Percentiles rank a stretch among this genome's conserved stretches.
Evolutionary conservation across 2,113 vertebrate genomes (phyloP).

Genomic region (Caretta caretta): DNA sequence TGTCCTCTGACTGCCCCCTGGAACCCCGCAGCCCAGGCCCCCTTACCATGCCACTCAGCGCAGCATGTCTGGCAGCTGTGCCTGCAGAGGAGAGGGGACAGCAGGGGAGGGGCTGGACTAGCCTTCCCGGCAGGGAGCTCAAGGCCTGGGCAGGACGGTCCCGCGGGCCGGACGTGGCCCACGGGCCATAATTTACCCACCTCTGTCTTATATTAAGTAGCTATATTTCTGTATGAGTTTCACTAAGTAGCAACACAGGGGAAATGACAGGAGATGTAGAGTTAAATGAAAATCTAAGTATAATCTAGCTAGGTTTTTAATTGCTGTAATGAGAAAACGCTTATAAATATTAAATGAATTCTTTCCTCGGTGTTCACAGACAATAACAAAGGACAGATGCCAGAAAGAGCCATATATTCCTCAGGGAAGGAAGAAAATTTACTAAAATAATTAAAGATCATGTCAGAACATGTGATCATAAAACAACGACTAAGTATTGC

Average conservation of each 20-base stretch:
- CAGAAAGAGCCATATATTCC: constrained; percentile 12
- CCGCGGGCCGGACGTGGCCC: no score
- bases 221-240: background rate
- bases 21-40: no score
- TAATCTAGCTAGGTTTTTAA: background rate
- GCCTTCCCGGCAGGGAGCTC: no score
- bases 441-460: background rate
- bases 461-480: background rate
- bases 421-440: background rate
- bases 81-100: no score
- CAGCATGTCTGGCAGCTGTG: no score
- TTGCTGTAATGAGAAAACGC: constrained; percentile 1
- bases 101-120: no score
- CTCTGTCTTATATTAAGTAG: background rate
- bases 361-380: constrained; percentile 26
- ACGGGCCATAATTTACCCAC: no score
- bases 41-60: no score
- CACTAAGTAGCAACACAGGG: background rate
- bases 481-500: background rate
- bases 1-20: no score
- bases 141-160: no score
- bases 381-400: background rate
- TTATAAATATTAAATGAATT: background rate
- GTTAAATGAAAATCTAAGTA: fast-evolving
- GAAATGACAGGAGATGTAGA: background rate